These are phyloP conservation scores for Epinephelus lanceolatus DNA, from an alignment of 2,113 vertebrate species.

Conservation along the genomic window DNA sequence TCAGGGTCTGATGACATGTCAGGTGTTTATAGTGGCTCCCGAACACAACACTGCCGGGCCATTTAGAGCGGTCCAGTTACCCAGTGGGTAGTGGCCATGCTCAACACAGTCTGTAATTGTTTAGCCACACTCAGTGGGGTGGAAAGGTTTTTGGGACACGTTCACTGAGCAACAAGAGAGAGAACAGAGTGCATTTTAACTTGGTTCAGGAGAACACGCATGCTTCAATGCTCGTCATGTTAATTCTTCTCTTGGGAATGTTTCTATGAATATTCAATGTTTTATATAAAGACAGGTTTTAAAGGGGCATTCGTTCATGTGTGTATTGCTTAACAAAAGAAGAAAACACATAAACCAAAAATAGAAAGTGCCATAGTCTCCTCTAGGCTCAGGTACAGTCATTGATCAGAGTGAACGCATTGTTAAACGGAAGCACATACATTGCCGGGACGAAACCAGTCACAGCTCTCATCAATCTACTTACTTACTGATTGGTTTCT, in stretches of 20 bases:
- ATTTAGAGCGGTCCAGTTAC: neutral
- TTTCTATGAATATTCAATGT: neutral
- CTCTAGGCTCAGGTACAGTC: too few relatives aligned
- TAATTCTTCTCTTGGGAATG: neutral
- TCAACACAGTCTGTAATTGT: constrained; percentile 8
- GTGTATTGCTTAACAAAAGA: neutral
- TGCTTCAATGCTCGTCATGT: neutral
- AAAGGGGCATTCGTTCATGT: neutral
- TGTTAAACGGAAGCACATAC: neutral
- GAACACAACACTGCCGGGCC: constrained; percentile 3
- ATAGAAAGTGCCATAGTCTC: neutral
- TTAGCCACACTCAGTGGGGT: neutral
- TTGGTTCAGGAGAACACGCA: neutral
- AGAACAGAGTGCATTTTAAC: neutral
- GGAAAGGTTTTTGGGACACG: neutral
- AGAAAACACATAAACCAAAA: neutral
- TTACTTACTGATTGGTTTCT: neutral
- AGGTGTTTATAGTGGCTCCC: constrained; percentile 25
- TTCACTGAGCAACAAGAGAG: neutral
- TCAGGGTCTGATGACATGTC: neutral
- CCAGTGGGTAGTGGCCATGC: neutral
- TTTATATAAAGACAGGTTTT: neutral
- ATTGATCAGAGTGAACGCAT: neutral
- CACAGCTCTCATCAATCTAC: neutral
- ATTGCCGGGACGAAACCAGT: neutral